These are phyloP conservation scores for Squalus acanthias DNA, from an alignment of 2,797 vertebrate genomes.

Conservation along the genomic window DNA sequence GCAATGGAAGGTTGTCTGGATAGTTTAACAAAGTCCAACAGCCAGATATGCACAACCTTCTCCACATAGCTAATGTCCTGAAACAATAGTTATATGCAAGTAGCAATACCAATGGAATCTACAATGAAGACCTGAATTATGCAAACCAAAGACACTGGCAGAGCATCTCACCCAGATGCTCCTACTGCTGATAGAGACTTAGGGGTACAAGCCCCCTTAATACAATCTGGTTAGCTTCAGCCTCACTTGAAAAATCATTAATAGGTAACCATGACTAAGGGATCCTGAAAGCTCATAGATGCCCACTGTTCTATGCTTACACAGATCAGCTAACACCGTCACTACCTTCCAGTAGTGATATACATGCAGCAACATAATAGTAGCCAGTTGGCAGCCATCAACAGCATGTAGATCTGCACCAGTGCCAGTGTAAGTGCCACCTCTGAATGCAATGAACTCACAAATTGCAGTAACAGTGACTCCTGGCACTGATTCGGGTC, in stretches of 20 bases:
- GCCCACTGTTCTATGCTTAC: background rate
- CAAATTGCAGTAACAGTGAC: background rate
- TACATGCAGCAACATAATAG: background rate
- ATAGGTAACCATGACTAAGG: background rate
- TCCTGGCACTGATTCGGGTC: background rate
- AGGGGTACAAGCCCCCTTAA: background rate
- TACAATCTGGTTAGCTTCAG: background rate
- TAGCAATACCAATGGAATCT: background rate
- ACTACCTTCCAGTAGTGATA: background rate
- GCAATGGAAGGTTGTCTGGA: background rate
- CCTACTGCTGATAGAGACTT: background rate
- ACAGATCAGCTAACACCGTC: background rate
- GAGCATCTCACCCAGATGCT: background rate
- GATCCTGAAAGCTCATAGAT: background rate
- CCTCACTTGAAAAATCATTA: background rate
- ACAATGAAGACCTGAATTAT: background rate
- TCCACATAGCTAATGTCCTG: background rate
- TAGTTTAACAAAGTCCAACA: background rate
- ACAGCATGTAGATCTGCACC: background rate
- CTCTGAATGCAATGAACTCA: background rate
- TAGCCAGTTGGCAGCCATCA: background rate
- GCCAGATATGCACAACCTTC: background rate
- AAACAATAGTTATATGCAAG: background rate
- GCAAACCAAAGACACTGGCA: background rate
- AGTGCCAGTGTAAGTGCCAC: background rate